These are phyloP conservation scores for Hemistola chrysoprasaria DNA, from an alignment of 2,888 invertebrate species.

Conservation along the genomic window DNA sequence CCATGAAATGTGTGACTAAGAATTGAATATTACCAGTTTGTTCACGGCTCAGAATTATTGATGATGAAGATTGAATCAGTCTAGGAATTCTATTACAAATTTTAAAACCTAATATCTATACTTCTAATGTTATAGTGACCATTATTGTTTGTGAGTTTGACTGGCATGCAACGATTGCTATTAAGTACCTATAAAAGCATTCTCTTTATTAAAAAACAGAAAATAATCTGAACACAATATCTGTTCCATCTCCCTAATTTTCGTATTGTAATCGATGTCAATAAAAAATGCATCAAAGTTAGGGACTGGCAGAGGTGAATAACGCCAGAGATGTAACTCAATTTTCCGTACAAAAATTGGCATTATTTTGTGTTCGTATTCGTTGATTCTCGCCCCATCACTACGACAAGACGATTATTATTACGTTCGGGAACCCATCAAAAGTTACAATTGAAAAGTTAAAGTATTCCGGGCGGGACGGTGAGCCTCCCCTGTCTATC, in stretches of 20 bases:
- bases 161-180: too few relatives aligned
- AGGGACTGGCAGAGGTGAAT: constrained; percentile 55
- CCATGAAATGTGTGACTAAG: constrained; percentile 72
- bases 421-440: constrained; percentile 82
- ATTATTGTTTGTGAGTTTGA: too few relatives aligned
- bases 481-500: constrained; percentile 66
- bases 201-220: constrained; percentile 2
- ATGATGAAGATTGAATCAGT: constrained; percentile 49
- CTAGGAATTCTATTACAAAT: too few relatives aligned
- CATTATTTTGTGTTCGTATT: constrained; percentile 70
- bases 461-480: constrained; percentile 77
- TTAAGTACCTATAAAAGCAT: too few relatives aligned
- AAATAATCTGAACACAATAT: constrained; percentile 29
- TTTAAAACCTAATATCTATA: too few relatives aligned
- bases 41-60: constrained; percentile 53
- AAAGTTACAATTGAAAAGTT: constrained; percentile 83
- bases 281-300: constrained; percentile 54
- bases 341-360: constrained; percentile 78
- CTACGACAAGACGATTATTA: constrained; percentile 76
- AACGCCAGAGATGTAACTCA: constrained; percentile 68
- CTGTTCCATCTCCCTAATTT: constrained; percentile 30
- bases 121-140: too few relatives aligned
- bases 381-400: constrained; percentile 73
- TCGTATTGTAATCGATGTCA: constrained; percentile 43
- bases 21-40: constrained; percentile 71